Conservation (phyloP, 2,888 invertebrate species). For the Liposcelis brunnea region DNA sequence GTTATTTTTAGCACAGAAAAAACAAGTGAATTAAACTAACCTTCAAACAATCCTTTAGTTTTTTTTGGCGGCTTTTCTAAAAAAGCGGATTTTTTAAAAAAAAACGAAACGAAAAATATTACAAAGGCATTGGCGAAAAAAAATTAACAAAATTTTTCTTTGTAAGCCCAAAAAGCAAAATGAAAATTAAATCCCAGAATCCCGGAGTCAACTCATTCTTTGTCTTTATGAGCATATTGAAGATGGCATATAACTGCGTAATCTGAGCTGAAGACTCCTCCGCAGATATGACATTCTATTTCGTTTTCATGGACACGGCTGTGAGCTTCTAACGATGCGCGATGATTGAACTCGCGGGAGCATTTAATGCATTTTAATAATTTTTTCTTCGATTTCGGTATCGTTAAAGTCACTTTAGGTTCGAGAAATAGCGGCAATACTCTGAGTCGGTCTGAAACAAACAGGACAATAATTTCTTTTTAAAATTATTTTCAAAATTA, state of each 20-base stretch:
- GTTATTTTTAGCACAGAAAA: no score
- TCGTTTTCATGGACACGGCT: conserved; percentile 2
- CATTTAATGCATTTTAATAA: conserved; percentile 6
- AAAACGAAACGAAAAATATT: no score
- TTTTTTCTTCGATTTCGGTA: conserved; percentile 7
- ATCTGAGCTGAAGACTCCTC: conserved; percentile 6
- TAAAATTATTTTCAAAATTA: neutral
- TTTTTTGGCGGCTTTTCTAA: no score
- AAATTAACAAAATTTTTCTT: no score
- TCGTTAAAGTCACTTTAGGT: conserved; percentile 7
- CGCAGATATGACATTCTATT: conserved; percentile 7
- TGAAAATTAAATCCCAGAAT: no score
- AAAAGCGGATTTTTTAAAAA: no score
- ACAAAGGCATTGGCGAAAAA: no score
- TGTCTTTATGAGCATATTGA: conserved; percentile 8
- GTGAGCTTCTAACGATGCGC: conserved; percentile 5
- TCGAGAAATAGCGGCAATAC: conserved; percentile 4
- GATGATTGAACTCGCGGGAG: conserved; percentile 3
- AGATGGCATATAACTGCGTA: conserved; percentile 7
- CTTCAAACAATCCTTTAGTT: no score
- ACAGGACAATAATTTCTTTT: no score
- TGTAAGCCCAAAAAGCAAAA: no score
- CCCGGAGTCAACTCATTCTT: no score
- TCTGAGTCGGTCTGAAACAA: conserved; percentile 3
- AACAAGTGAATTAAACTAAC: no score